Percentiles rank a stretch among this genome's conserved stretches.
Conservation (phyloP, 2,888 invertebrate species). For the Quadriops clusia region DNA sequence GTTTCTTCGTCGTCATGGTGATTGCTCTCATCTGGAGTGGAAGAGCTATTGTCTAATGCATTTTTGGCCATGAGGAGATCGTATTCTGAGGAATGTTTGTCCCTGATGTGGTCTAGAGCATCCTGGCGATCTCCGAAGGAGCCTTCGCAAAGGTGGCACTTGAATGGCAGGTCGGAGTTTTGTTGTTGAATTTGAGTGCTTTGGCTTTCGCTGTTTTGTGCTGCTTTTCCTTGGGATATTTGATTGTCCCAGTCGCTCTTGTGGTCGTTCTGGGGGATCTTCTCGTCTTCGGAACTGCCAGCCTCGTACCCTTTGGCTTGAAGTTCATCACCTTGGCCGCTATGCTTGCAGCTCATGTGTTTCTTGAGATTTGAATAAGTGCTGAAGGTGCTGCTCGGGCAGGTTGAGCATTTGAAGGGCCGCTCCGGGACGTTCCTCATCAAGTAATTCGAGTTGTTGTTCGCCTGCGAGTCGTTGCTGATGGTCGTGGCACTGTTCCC, state of each 20-base stretch:
- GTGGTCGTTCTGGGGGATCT: slow-evolving; percentile 30
- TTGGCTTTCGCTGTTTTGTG: slow-evolving; percentile 16
- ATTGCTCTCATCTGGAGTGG: slow-evolving; percentile 36
- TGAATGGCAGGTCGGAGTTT: slow-evolving; percentile 65
- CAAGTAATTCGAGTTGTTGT: slow-evolving; percentile 36
- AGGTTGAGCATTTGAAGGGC: slow-evolving; percentile 67
- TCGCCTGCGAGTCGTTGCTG: slow-evolving; percentile 24
- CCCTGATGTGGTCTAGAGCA: slow-evolving; percentile 70
- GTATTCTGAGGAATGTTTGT: slow-evolving; percentile 65
- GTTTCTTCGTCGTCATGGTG: slow-evolving; percentile 54
- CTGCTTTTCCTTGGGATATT: slow-evolving; percentile 24
- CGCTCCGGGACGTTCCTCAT: slow-evolving; percentile 62
- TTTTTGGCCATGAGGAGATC: slow-evolving; percentile 73
- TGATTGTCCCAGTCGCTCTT: slow-evolving; percentile 27
- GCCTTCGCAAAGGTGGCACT: slow-evolving; percentile 86
- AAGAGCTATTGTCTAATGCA: slow-evolving; percentile 52
- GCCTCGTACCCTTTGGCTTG: slow-evolving; percentile 36
- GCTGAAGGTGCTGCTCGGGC: slow-evolving; percentile 74
- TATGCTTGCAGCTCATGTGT: slow-evolving; percentile 63
- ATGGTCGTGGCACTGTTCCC: slow-evolving; percentile 42
- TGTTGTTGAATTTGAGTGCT: slow-evolving; percentile 23
- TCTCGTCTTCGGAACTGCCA: slow-evolving; percentile 36
- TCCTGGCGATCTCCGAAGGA: slow-evolving; percentile 70
- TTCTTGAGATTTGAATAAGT: slow-evolving; percentile 68
- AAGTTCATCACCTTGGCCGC: slow-evolving; percentile 37